Evolutionary conservation across 2,888 invertebrate species (phyloP), one percentile per base, ranked within the genome.

Genomic region (Eudemis profundana): DNA sequence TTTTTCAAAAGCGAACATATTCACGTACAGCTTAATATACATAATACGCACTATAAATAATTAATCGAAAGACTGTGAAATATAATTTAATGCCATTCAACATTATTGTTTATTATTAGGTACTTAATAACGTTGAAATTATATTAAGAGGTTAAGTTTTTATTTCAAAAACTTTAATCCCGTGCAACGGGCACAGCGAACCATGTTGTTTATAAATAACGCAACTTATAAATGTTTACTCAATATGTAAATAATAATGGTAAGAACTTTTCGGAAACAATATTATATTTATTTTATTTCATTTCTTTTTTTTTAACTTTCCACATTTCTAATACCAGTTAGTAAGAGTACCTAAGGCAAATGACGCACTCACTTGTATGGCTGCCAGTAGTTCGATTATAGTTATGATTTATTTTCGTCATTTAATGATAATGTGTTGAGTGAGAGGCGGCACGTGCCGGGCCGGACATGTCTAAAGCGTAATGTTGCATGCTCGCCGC

Each of bases 221-320:
- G 72, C 78, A 79, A 69, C 76, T 77, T 70, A 70, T 74, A 78
- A 81, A 81, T 76, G 51, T 75, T 81, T 86, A 89, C 86, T 87
- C 85, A 83, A 82, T 78, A 81, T 92, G 91, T 92, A 91, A 91
- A 92, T 91, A 90, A 87, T 60, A 17, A 47, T 53, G 19, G 86
- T 87, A 86, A 82, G 85, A 84, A 82, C 81, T 84, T 83, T 33
- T 84, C 77, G 74, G 82, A 84, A 84, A 83, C 59, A 47, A 46
- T 38, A 83, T 91, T 92, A 91, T 87, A 91, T 87, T 89, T 88
- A 88, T 90, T 92, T 90, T 85, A 88, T 87, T 88, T 90, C 73
- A 71, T 78, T 75, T 78, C 81, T 82, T 78, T 79, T 82, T 81
- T 84, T 78, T 76, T 72, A 65, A 69, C 61, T 68, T 70, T 76